phyloP scores from a whole-genome alignment of 2,113 vertebrate genomes.

The Tragulus kanchil region DNA sequence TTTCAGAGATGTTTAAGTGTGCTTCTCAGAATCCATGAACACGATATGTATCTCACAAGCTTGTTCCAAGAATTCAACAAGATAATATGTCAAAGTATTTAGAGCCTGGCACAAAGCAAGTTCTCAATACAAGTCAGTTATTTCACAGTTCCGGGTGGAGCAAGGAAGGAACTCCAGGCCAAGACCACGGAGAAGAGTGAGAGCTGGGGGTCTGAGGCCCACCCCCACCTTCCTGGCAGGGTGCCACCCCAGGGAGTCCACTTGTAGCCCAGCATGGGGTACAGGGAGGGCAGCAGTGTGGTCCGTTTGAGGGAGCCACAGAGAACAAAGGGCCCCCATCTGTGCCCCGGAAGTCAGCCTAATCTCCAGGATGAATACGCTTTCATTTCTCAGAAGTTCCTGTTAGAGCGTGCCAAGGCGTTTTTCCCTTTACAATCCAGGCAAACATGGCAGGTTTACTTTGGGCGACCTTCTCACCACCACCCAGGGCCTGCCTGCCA shows the following conservation, averaged over 20 bases:
- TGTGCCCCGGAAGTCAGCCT: slow-evolving; percentile 78
- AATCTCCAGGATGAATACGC: slow-evolving; percentile 81
- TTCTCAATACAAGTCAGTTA: slow-evolving; percentile 24
- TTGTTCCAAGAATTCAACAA: slow-evolving; percentile 48
- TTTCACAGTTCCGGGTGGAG: not conserved
- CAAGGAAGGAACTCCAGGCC: not conserved
- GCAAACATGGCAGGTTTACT: slow-evolving; percentile 86
- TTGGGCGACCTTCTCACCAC: slow-evolving; percentile 85
- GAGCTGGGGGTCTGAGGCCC: not conserved
- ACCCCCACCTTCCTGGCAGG: not conserved
- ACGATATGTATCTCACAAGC: not conserved
- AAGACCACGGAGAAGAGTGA: not conserved
- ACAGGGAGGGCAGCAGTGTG: not conserved
- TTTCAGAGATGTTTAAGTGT: not conserved
- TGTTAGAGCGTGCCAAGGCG: slow-evolving; percentile 77
- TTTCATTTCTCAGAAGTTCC: slow-evolving; percentile 83
- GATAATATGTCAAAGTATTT: slow-evolving; percentile 38
- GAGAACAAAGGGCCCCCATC: slow-evolving; percentile 74
- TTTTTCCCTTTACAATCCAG: slow-evolving; percentile 83
- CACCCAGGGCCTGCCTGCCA: slow-evolving; percentile 81
- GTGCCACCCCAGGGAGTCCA: not conserved
- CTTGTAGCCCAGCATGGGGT: not conserved
- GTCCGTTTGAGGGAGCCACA: not conserved
- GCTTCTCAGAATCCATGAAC: slow-evolving; percentile 17
- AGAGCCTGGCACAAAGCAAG: slow-evolving; percentile 28